Evolutionary conservation across 2,888 invertebrate genomes (phyloP).

Genomic region (Oligia fasciuncula): DNA sequence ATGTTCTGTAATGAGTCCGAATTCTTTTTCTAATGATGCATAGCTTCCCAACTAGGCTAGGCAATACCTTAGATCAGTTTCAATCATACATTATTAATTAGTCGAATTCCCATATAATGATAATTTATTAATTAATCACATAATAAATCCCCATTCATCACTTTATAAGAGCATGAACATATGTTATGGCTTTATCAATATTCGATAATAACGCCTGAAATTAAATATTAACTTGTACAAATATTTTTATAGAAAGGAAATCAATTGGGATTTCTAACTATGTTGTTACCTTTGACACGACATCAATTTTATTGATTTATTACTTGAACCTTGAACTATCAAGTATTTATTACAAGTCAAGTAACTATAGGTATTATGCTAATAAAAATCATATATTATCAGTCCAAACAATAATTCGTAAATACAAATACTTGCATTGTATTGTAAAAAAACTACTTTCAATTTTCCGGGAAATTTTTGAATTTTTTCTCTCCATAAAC

Average conservation of each 20-base stretch:
- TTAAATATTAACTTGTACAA: conserved; percentile 15
- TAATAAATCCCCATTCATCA: conserved; percentile 17
- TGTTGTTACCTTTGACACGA: conserved; percentile 21
- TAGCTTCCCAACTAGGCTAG: conserved; percentile 16
- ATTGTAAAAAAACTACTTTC: too few species aligned
- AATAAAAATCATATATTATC: too few species aligned
- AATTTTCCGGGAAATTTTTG: too few species aligned
- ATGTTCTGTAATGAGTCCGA: background rate
- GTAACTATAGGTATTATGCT: too few species aligned
- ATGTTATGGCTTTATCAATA: conserved; percentile 41
- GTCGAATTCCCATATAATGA: conserved; percentile 5
- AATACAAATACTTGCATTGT: too few species aligned
- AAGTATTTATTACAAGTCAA: too few species aligned
- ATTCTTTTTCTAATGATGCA: conserved; percentile 12
- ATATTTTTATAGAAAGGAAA: background rate
- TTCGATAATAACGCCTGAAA: conserved; percentile 10
- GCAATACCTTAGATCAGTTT: conserved; percentile 22
- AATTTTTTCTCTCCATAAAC: too few species aligned
- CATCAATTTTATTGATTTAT: conserved; percentile 13
- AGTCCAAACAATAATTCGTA: too few species aligned
- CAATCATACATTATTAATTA: conserved; percentile 47
- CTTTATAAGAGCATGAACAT: conserved; percentile 14
- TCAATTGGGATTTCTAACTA: background rate
- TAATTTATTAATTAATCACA: conserved; percentile 31
- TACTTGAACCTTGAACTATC: too few species aligned